Base-by-base conservation (phyloP, 2,888 invertebrate genomes). In the Heliconius aoede region DNA sequence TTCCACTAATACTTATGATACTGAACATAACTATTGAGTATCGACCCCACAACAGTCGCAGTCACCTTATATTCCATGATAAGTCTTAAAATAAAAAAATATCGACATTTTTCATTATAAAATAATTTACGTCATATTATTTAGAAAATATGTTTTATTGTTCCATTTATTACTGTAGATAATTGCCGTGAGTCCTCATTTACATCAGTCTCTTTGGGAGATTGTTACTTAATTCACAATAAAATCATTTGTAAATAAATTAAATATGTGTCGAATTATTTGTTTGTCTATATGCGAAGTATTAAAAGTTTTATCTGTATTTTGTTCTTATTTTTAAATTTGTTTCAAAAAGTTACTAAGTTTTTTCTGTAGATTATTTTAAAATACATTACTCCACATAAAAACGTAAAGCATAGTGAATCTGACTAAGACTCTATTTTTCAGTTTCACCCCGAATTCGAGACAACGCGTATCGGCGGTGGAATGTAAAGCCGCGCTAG, bases 191-290 rank as follows among this genome's bases (percentile, higher is more conserved):
- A 21, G 26, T 60, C 30, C 32, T 69, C 30, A 15, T 62, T 71
- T 71, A 64, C 71, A 75, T 62, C 36, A 18, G 51, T 15, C 71
- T 55, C 26, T 74, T 74, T 61, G 15, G 74, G 61, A 28, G 40
- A 61, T 68, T 30, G 26, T 61, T 46, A 60, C 46, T 74, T 68
- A 67, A 74, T 74, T 74, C 68, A 21, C 55, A 68, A 74, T 65
- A 36, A n/a, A 30, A n/a, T 51, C 4, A 18, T 21, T 46, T 24
- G 21, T 13, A 18, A 67, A 40, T 40, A 67, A 67, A 46, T 18
- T 18, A 21, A n/a, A n/a, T n/a, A 11, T 3, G 7, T n/a, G 1
- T n/a, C 1, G 9, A n/a, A 55, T n/a, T n/a, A 4, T n/a, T 55
- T n/a, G 9, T n/a, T 55, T 55, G 21, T 51, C 4, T n/a, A 11